phyloP scores from a whole-genome alignment of 2,113 vertebrate genomes.

The Crotalus tigris region DNA sequence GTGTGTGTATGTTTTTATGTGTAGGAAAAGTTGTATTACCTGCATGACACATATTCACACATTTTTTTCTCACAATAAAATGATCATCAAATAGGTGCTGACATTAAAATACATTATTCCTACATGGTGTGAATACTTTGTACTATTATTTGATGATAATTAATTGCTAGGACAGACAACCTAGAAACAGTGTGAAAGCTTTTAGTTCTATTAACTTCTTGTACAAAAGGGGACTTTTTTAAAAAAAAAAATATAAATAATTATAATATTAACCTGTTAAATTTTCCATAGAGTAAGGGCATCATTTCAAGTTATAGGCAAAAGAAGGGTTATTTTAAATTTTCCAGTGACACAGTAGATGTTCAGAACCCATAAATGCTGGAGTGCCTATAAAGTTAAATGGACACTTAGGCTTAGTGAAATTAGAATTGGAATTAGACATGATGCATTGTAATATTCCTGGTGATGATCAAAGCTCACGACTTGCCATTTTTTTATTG shows the following conservation, averaged over 20 bases:
- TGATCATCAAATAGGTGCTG: constrained; percentile 1
- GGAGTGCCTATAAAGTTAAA: neutral
- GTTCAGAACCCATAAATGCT: neutral
- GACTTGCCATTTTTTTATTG: neutral
- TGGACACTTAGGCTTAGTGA: neutral
- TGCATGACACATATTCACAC: neutral
- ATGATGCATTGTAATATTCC: neutral
- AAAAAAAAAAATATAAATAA: neutral
- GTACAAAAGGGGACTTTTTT: neutral
- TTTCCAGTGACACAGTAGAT: neutral
- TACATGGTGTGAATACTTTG: neutral
- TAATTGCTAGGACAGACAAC: neutral
- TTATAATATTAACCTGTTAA: neutral
- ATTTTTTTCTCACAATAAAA: constrained; percentile 9
- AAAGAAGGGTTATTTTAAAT: neutral
- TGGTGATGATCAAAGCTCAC: neutral
- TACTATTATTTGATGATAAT: neutral
- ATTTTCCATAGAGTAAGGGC: neutral
- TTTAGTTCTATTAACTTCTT: neutral
- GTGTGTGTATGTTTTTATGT: neutral
- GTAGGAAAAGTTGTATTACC: neutral
- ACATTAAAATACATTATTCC: constrained; percentile 8
- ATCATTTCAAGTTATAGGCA: neutral
- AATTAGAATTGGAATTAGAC: neutral
- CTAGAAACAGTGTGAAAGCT: neutral